Evolutionary conservation across 2,797 vertebrate species (phyloP).

Genomic region (Craterocephalus amniculus): DNA sequence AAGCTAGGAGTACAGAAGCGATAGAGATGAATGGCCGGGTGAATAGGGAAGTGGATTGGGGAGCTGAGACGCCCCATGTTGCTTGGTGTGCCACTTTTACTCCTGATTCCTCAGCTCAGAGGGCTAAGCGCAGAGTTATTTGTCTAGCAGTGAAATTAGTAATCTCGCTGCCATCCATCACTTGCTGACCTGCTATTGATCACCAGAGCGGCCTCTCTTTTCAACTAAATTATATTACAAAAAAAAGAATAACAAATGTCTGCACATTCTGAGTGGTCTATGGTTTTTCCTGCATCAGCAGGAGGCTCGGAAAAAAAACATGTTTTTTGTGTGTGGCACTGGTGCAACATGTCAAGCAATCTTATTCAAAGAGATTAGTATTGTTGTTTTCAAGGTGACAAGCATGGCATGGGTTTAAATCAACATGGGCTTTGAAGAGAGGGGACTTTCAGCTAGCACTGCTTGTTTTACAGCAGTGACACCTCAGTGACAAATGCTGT

Average conservation of each 20-base stretch:
- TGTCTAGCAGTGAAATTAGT: slow-evolving; percentile 85
- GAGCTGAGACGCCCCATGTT: slow-evolving; percentile 44
- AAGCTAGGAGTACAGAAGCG: slow-evolving; percentile 54
- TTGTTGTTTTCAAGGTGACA: slow-evolving; percentile 66
- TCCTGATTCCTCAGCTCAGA: slow-evolving; percentile 59
- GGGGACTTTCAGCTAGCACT: slow-evolving; percentile 39
- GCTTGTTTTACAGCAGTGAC: slow-evolving; percentile 59
- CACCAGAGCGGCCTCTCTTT: slow-evolving; percentile 76
- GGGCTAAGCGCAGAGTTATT: slow-evolving; percentile 73
- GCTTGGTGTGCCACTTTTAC: slow-evolving; percentile 63
- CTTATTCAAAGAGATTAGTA: slow-evolving; percentile 50
- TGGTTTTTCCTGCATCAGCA: slow-evolving; percentile 57
- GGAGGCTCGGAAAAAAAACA: slow-evolving; percentile 31
- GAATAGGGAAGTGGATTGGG: slow-evolving; percentile 67
- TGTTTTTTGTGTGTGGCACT: slow-evolving; percentile 16
- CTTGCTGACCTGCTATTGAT: slow-evolving; percentile 83
- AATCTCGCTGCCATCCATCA: slow-evolving; percentile 84
- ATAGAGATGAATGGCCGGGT: slow-evolving; percentile 75
- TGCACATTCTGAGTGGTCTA: slow-evolving; percentile 38
- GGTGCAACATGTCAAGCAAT: slow-evolving; percentile 46
- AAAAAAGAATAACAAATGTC: slow-evolving; percentile 76
- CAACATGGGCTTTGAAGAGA: slow-evolving; percentile 42
- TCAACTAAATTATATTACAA: slow-evolving; percentile 83
- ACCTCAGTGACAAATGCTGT: slow-evolving; percentile 66
- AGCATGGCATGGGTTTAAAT: slow-evolving; percentile 48